These are phyloP conservation scores for Mallotus villosus DNA, from an alignment of 2,797 vertebrate species.

Conservation along the genomic window DNA sequence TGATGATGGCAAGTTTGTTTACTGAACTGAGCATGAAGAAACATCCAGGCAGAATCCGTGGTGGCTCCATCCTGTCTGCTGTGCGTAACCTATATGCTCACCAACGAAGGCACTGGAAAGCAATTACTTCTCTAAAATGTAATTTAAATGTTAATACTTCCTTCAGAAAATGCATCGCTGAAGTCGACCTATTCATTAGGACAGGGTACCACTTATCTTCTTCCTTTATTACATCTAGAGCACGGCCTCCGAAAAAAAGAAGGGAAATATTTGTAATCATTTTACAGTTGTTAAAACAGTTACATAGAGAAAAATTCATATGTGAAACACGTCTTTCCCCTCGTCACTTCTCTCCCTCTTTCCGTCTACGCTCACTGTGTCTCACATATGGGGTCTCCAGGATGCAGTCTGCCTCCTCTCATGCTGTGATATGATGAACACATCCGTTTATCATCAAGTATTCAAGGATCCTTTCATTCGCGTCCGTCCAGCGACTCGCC, in stretches of 20 bases:
- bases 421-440: constrained; percentile 33
- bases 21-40: constrained; percentile 9
- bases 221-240: constrained; percentile 21
- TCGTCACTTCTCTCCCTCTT: constrained; percentile 15
- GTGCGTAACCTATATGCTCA: not conserved
- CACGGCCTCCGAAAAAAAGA: constrained; percentile 4
- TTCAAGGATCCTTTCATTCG: constrained; percentile 48
- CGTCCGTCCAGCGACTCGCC: constrained; percentile 39
- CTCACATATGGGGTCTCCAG: constrained; percentile 32
- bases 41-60: constrained; percentile 25
- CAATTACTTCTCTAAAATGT: constrained; percentile 17
- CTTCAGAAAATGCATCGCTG: not conserved
- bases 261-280: not conserved
- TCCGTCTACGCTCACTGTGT: constrained; percentile 13
- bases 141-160: constrained; percentile 29
- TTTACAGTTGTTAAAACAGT: constrained; percentile 6
- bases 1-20: constrained; percentile 1
- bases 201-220: constrained; percentile 23
- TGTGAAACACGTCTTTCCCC: constrained; percentile 42
- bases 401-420: constrained; percentile 30
- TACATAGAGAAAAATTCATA: constrained; percentile 37
- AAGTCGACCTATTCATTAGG: constrained; percentile 13
- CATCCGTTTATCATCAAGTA: constrained; percentile 46
- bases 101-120: not conserved
- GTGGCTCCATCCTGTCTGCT: constrained; percentile 1